These are phyloP conservation scores for Cantharis rustica DNA, from an alignment of 2,888 invertebrate species.

Conservation along the genomic window DNA sequence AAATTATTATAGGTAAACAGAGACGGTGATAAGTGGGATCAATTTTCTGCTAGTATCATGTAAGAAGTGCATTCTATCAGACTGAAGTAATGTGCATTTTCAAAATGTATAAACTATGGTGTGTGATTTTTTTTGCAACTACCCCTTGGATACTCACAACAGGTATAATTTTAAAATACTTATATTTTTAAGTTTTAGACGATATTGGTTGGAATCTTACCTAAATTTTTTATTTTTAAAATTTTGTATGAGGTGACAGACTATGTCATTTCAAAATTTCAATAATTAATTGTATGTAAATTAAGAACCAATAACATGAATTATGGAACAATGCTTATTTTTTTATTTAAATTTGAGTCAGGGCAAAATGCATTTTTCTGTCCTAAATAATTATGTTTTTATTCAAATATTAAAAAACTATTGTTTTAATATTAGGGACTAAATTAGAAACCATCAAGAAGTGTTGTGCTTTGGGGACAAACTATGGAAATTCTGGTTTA, in stretches of 20 bases:
- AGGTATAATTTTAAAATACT: conserved; percentile 15
- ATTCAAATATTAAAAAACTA: not conserved
- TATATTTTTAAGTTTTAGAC: not conserved
- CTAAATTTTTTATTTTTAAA: not conserved
- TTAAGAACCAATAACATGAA: conserved; percentile 35
- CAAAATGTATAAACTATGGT: conserved; percentile 25
- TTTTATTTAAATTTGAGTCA: not conserved
- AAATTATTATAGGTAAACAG: conserved; percentile 38
- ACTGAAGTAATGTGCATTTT: conserved; percentile 15
- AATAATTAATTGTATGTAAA: conserved; percentile 42
- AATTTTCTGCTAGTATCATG: conserved; percentile 40
- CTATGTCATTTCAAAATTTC: conserved; percentile 38
- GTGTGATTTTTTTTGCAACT: conserved; percentile 6
- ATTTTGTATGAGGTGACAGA: conserved; percentile 24
- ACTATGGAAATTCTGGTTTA: conserved; percentile 47
- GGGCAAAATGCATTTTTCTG: not conserved
- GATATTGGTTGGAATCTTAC: not conserved
- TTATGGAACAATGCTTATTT: conserved; percentile 23
- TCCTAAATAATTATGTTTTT: not conserved
- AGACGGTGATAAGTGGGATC: conserved; percentile 37
- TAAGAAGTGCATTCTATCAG: conserved; percentile 33
- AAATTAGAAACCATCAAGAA: conserved; percentile 46
- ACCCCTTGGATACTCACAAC: conserved; percentile 1
- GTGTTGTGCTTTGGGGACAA: conserved; percentile 51
- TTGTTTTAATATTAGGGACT: conserved; percentile 39